Evolutionary conservation across 2,113 vertebrate genomes (phyloP).

Genomic region (Patagioenas fasciata): DNA sequence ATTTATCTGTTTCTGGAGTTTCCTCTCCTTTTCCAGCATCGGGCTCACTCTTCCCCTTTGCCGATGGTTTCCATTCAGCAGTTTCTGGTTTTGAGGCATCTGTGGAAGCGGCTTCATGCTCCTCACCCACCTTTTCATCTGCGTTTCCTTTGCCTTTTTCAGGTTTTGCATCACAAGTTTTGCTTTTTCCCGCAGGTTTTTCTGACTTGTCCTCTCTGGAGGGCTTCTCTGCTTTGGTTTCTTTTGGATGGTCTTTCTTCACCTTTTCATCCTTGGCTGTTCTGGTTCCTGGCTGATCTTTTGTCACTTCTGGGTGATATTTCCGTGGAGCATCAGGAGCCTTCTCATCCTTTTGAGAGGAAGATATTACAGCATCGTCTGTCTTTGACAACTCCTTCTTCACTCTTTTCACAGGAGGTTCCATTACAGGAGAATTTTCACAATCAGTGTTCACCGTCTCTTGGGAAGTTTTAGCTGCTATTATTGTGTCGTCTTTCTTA

Average conservation of each 20-base stretch:
- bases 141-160: slow-evolving; percentile 85
- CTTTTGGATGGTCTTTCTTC: slow-evolving; percentile 80
- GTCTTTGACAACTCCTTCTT: slow-evolving; percentile 74
- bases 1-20: slow-evolving; percentile 76
- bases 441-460: slow-evolving; percentile 79
- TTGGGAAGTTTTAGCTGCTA: slow-evolving; percentile 78
- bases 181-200: slow-evolving; percentile 77
- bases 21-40: slow-evolving; percentile 75
- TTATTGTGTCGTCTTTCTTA: slow-evolving; percentile 81
- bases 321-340: slow-evolving; percentile 75
- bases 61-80: slow-evolving; percentile 73
- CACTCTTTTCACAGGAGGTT: too few relatives aligned
- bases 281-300: slow-evolving; percentile 80
- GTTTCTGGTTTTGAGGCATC: slow-evolving; percentile 76
- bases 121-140: slow-evolving; percentile 81
- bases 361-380: slow-evolving; percentile 70
- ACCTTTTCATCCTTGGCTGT: slow-evolving; percentile 78
- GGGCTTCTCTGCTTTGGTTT: slow-evolving; percentile 74
- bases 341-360: slow-evolving; percentile 83
- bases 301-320: slow-evolving; percentile 74
- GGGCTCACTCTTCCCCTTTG: slow-evolving; percentile 76
- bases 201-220: slow-evolving; percentile 81
- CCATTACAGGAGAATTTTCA: slow-evolving; percentile 56
- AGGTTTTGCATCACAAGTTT: slow-evolving; percentile 75
- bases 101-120: slow-evolving; percentile 57